Base-by-base conservation (phyloP, 2,888 invertebrate genomes). In the Eilema sororculum region DNA sequence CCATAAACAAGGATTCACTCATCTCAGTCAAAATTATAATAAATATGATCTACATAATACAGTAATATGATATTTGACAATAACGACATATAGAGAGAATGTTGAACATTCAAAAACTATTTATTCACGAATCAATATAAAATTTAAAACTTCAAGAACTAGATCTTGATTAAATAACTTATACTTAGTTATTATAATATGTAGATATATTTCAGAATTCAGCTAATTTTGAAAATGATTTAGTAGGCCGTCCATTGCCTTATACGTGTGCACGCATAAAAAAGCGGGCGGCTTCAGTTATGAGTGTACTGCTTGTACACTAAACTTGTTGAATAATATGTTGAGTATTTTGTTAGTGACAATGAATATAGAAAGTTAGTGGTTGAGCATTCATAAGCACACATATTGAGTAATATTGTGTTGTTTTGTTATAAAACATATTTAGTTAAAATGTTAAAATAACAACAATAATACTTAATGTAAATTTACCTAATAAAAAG, bases 1-100 rank as follows among this genome's bases (percentile, higher is more conserved):
- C 87, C 85, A 67, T 88, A 90, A 92, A 87, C 72, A 88, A 90
- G 83, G 84, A 86, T 86, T 46, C 80, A 86, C 83, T 78, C n/a
- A n/a, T n/a, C n/a, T 90, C 88, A 89, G 86, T 91, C 87, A 85
- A 91, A 91, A 88, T 83, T 79, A 90, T 83, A 86, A 86, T 82
- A 87, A 88, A 87, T 80, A 84, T 77, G 33, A 76, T 79, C 68
- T 78, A 82, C 76, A 65, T 73, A 77, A 65, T 57, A 64, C 6
- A 52, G 46, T 64, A 78, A 78, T 74, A 69, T 69, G 75, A 79
- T 76, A 74, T 80, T 78, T 77, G 79, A 87, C 84, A 85, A 86
- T 82, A 87, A 87, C 83, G 74, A 87, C 84, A 83, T 80, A 78
- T 80, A 76, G 69, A 80, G 83, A 78, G 78, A 75, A 81, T 75